Evolutionary conservation across 2,797 vertebrate species (phyloP), one percentile per base, ranked within the genome.

Genomic region (Rhodeus uyekii): DNA sequence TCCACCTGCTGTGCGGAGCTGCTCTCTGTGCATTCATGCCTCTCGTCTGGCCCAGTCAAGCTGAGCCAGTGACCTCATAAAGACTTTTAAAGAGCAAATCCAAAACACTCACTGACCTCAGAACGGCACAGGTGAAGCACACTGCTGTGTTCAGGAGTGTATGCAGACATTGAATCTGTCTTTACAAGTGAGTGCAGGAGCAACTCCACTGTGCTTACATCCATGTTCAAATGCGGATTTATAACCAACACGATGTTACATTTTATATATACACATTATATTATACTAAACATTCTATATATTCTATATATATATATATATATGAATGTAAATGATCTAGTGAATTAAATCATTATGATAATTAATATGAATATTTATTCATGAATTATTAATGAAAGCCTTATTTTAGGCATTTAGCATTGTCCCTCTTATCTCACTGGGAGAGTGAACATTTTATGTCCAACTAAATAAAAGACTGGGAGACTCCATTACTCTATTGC

Each of bases 61-160:
- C 82, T 84, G 82, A 79, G 60, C 76, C 60, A 71, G 71, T 80
- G 72, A 86, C 80, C 76, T 80, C 79, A 84, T 86, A 86, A 86
- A 86, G 76, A 84, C 82, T 84, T 87, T 84, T 79, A 60, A 77
- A 82, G 81, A 76, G 74, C 81, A 82, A 77, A 74, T 82, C 81
- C 16, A 77, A 82, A n/a, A 69, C 73, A 82, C 69, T 74, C 42
- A 55, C 36, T 82, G 76, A 85, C 86, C 82, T 78, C 50, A 36
- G 76, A 50, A 72, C 76, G 53, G 61, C 27, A 65, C 32, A 14
- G 32, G 50, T 4, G 65, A 48, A 82, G 81, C 39, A 29, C 29
- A 61, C 74, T n/a, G 74, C 81, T 82, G 81, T 22, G 81, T 34
- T 82, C 2, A 68, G 81, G 69, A 32, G 34, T 82, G 29, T 69